Conservation (phyloP, 2,113 vertebrate species). For the Oriolus oriolus region DNA sequence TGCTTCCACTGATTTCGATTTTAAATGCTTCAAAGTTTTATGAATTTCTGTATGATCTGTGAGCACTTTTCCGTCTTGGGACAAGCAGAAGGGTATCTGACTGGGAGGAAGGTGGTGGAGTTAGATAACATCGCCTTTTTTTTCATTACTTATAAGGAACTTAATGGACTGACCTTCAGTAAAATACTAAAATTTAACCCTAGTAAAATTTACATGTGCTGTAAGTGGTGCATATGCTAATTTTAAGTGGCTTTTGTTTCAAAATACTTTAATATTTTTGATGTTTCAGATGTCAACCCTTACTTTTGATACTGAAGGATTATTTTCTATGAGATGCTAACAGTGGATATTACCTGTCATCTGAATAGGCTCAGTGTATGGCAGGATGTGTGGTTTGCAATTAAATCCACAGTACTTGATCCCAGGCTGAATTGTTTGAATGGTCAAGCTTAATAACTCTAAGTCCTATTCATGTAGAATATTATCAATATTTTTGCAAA, state of each 20-base stretch:
- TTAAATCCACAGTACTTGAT: background rate
- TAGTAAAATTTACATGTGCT: background rate
- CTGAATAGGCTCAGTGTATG: background rate
- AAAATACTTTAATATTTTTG: background rate
- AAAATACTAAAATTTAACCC: background rate
- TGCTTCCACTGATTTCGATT: background rate
- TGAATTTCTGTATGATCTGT: background rate
- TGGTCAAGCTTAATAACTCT: background rate
- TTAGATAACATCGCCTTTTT: background rate
- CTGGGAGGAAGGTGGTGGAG: background rate
- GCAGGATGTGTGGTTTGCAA: background rate
- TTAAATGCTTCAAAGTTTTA: background rate
- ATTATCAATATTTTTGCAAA: background rate
- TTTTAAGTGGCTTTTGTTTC: background rate
- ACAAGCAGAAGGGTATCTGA: background rate
- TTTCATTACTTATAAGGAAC: background rate
- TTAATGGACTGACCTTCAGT: background rate
- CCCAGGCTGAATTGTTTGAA: background rate
- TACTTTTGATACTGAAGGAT: background rate
- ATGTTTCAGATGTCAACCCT: background rate
- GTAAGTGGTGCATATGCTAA: background rate
- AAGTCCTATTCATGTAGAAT: background rate
- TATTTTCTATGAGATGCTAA: background rate
- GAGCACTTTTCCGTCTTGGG: background rate
- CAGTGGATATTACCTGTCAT: background rate